These are phyloP conservation scores for Strix uralensis DNA, from an alignment of 2,113 vertebrate species.

Conservation along the genomic window DNA sequence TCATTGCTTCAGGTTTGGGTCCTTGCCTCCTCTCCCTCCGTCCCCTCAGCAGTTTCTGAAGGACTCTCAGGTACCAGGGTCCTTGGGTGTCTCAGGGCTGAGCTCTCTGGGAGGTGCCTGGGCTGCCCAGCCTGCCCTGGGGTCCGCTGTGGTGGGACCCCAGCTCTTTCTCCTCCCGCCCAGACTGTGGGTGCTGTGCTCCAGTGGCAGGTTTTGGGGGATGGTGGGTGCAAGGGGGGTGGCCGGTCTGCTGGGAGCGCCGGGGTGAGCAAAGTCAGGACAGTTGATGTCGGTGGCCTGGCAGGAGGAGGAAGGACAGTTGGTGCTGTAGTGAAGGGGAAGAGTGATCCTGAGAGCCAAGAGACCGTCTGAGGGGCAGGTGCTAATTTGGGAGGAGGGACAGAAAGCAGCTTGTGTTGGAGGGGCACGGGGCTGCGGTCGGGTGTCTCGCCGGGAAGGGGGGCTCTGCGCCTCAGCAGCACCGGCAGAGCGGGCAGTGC, in stretches of 20 bases:
- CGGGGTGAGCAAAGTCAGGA: accelerated
- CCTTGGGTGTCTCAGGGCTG: not conserved
- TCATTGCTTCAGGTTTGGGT: not conserved
- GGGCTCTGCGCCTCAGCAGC: not conserved
- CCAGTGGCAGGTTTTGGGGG: not conserved
- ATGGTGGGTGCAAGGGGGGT: not conserved
- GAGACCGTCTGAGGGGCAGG: not conserved
- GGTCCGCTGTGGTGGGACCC: not conserved
- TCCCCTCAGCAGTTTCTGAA: not conserved
- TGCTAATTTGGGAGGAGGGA: not conserved
- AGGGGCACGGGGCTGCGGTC: accelerated
- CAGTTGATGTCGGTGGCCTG: accelerated
- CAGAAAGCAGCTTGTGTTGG: not conserved
- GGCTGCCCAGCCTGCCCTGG: not conserved
- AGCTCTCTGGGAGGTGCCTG: not conserved
- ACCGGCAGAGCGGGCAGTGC: not conserved
- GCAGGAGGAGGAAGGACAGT: not conserved
- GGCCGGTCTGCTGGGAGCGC: not conserved
- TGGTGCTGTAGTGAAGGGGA: not conserved
- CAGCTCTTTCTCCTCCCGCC: not conserved
- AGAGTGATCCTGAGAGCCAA: not conserved
- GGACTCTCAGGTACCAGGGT: not conserved
- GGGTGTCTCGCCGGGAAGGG: accelerated
- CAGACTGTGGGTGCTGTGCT: not conserved
- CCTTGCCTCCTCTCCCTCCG: not conserved